These are phyloP conservation scores for Sycophaga agraensis DNA, from an alignment of 1,140 invertebrate species.

Conservation along the genomic window DNA sequence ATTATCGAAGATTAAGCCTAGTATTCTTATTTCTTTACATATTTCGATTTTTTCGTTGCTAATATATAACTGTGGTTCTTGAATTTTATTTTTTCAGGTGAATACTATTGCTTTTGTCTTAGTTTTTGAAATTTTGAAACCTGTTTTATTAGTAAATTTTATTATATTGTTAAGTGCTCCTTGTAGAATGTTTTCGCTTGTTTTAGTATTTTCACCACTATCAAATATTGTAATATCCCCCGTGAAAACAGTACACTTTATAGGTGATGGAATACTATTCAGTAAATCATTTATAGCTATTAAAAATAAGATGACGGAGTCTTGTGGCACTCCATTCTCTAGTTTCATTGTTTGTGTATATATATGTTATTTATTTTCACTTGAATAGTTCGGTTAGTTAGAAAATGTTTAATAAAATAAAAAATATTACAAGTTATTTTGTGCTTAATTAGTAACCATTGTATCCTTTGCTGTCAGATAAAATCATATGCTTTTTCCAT, in stretches of 20 bases:
- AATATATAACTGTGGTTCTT: too few relatives aligned
- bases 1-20: too few relatives aligned
- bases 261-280: background rate
- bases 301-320: background rate
- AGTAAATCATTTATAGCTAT: background rate
- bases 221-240: background rate
- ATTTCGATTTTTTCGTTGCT: too few relatives aligned
- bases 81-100: too few relatives aligned
- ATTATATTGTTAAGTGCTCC: background rate
- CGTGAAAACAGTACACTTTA: background rate
- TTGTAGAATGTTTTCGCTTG: background rate
- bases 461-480: conserved; percentile 10
- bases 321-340: conserved; percentile 2
- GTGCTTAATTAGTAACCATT: conserved; percentile 6
- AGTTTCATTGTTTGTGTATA: background rate
- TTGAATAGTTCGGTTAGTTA: conserved; percentile 19
- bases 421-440: conserved; percentile 1
- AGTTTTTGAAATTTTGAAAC: background rate
- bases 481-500: conserved; percentile 38
- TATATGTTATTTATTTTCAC: too few relatives aligned
- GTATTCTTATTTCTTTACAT: too few relatives aligned
- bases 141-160: background rate
- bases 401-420: conserved; percentile 25
- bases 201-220: background rate
- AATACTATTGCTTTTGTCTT: background rate